Conservation (phyloP, 2,113 vertebrate species). For the Melanerpes aurifrons region DNA sequence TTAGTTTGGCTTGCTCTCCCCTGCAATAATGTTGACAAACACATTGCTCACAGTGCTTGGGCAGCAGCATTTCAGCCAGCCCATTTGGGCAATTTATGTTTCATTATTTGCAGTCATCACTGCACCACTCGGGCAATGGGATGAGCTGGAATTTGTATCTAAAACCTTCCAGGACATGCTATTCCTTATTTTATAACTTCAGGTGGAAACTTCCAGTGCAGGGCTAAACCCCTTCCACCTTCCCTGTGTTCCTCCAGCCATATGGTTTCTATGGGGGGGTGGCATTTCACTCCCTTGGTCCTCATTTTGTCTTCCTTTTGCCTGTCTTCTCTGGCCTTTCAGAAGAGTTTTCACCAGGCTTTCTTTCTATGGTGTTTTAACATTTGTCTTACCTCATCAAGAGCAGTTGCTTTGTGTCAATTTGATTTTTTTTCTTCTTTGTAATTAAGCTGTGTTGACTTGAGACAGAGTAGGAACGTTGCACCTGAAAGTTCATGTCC, state of each 20-base stretch:
- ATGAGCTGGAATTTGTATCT: background rate
- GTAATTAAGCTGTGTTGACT: background rate
- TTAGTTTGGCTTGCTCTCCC: background rate
- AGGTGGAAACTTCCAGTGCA: background rate
- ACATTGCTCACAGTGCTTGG: background rate
- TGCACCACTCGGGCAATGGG: background rate
- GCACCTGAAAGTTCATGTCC: background rate
- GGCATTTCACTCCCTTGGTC: background rate
- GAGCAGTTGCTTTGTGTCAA: background rate
- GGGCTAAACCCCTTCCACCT: background rate
- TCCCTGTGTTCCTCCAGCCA: background rate
- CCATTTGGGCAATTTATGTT: background rate
- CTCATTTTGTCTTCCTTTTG: background rate
- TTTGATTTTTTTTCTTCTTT: background rate
- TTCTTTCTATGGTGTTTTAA: background rate
- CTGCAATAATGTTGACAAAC: background rate
- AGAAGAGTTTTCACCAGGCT: background rate
- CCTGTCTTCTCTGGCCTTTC: background rate
- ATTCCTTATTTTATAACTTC: background rate
- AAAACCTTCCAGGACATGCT: background rate
- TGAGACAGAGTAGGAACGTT: background rate
- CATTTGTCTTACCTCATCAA: background rate
- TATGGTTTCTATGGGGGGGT: accelerated
- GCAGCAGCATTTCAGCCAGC: background rate
- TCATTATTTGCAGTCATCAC: background rate